Evolutionary conservation across 92 coral and sea anemone species (phyloP).

Genomic region (Virgularia gustaviana): DNA sequence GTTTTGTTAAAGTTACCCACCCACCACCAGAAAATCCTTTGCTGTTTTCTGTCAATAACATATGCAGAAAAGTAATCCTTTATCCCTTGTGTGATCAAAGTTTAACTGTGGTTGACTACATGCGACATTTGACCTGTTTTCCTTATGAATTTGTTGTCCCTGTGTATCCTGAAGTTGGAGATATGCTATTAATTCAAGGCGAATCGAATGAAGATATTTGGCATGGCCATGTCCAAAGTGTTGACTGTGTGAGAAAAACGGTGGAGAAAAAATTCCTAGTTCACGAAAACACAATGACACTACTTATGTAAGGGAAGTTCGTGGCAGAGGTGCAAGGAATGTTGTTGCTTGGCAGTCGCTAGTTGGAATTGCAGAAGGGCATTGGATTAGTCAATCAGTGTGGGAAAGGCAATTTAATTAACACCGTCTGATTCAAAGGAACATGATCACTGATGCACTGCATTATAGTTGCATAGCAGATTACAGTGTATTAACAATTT

Average conservation of each 20-base stretch:
- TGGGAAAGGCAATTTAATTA: conserved; percentile 22
- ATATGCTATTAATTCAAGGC: conserved; percentile 62
- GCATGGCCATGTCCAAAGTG: conserved; percentile 61
- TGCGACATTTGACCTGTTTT: conserved; percentile 10
- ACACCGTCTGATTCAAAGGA: neutral
- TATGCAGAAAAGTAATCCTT: conserved; percentile 52
- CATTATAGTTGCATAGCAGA: neutral
- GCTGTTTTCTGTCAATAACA: conserved; percentile 34
- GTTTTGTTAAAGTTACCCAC: conserved; percentile 54
- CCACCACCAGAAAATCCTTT: conserved; percentile 30
- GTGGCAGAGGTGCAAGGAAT: conserved; percentile 45
- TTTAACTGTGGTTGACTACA: conserved; percentile 55
- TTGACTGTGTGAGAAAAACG: conserved; percentile 40
- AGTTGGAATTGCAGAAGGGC: conserved; percentile 43
- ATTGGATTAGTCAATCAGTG: conserved; percentile 37
- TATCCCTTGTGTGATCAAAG: conserved; percentile 37
- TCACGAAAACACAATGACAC: neutral
- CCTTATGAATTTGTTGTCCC: conserved; percentile 46
- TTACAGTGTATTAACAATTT: neutral
- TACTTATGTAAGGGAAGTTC: conserved; percentile 40
- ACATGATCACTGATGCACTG: neutral
- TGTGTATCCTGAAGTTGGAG: conserved; percentile 49
- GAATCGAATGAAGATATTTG: conserved; percentile 51
- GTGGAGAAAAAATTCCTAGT: conserved; percentile 45
- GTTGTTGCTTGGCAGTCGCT: conserved; percentile 43